These are phyloP conservation scores for Halyomorpha halys DNA, from an alignment of 1,140 invertebrate genomes.

Conservation along the genomic window DNA sequence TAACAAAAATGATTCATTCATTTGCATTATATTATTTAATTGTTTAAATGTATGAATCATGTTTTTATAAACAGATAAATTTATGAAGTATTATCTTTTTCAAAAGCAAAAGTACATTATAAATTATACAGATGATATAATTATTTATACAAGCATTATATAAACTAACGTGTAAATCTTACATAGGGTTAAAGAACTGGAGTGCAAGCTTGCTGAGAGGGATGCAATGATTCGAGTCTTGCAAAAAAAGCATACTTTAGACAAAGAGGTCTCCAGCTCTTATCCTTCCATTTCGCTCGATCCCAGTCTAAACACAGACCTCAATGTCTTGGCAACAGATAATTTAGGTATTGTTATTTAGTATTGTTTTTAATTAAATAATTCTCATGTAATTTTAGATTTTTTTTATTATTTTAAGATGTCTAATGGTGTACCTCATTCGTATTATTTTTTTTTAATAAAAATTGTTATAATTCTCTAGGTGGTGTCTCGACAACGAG, in stretches of 20 bases:
- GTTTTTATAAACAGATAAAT: background rate
- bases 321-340: slow-evolving; percentile 40
- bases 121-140: too few relatives aligned
- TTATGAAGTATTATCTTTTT: background rate
- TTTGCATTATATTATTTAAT: too few relatives aligned
- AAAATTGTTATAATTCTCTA: slow-evolving; percentile 18
- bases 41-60: background rate
- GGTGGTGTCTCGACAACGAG: slow-evolving; percentile 33
- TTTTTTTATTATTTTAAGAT: background rate
- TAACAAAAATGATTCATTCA: too few relatives aligned
- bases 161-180: slow-evolving; percentile 10
- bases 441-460: background rate
- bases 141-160: background rate
- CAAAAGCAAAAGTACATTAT: too few relatives aligned
- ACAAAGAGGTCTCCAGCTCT: slow-evolving; percentile 47
- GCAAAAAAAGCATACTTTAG: slow-evolving; percentile 64
- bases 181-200: slow-evolving; percentile 69
- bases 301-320: slow-evolving; percentile 39
- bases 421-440: background rate
- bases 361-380: too few relatives aligned
- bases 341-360: slow-evolving; percentile 36
- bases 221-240: slow-evolving; percentile 84
- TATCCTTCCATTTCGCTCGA: slow-evolving; percentile 38
- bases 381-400: background rate
- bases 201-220: slow-evolving; percentile 75